Evolutionary conservation across 2,113 vertebrate genomes (phyloP).

Genomic region (Pampusana beccarii): DNA sequence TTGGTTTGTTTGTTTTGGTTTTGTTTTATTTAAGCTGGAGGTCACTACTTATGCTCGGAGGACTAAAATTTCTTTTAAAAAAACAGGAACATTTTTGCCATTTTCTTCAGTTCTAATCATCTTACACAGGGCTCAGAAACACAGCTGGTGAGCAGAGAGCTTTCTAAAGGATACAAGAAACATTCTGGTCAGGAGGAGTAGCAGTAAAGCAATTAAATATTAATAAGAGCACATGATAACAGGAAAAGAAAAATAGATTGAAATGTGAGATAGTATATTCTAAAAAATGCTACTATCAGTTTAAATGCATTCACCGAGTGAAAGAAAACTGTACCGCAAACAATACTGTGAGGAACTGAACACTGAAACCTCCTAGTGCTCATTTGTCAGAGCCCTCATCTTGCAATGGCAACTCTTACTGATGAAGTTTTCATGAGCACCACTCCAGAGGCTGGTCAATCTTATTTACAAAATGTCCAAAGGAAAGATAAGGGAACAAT

Average conservation of each 20-base stretch:
- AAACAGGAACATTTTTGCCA: background rate
- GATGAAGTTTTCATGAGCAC: background rate
- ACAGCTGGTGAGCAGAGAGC: background rate
- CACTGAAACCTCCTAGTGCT: background rate
- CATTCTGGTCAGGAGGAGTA: constrained; percentile 20
- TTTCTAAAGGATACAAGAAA: constrained; percentile 35
- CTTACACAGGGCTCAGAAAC: constrained; percentile 8
- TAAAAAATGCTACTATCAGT: constrained; percentile 19
- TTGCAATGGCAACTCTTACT: background rate
- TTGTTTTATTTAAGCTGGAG: background rate
- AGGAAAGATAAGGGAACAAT: background rate
- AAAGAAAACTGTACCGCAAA: constrained; percentile 28
- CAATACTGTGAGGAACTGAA: background rate
- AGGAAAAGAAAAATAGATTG: background rate
- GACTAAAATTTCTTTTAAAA: background rate
- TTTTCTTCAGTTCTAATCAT: background rate
- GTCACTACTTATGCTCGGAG: background rate
- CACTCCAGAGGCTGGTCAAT: background rate
- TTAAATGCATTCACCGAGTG: background rate
- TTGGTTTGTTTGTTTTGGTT: no score
- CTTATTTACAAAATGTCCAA: background rate
- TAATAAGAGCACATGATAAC: background rate
- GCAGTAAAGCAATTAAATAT: background rate
- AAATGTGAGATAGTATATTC: background rate
- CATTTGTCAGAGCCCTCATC: background rate